phyloP scores from a whole-genome alignment of 2,888 invertebrate species.

The Chymomyza caudatula region DNA sequence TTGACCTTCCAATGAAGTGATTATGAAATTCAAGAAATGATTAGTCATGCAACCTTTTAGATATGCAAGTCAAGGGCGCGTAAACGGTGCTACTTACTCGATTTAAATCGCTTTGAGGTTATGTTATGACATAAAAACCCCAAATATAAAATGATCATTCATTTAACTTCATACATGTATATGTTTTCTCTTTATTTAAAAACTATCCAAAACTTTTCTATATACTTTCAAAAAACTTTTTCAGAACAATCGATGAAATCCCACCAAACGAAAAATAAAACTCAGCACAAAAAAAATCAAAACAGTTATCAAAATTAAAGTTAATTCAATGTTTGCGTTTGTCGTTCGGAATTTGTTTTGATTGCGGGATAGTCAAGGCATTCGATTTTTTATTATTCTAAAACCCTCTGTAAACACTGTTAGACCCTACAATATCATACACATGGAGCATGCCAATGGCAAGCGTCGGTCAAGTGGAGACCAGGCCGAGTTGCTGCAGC shows the following conservation, averaged over 20 bases:
- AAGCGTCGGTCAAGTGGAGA: slow-evolving; percentile 35
- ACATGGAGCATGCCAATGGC: slow-evolving; percentile 59
- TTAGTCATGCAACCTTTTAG: too few species aligned
- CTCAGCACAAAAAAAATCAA: slow-evolving; percentile 2
- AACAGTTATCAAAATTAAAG: neutral
- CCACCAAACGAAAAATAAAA: slow-evolving; percentile 38
- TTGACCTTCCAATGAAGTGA: too few species aligned
- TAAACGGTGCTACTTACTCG: too few species aligned
- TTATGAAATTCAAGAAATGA: too few species aligned
- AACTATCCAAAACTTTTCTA: neutral
- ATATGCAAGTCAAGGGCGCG: too few species aligned
- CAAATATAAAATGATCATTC: too few species aligned
- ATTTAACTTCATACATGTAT: too few species aligned
- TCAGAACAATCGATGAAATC: slow-evolving; percentile 45
- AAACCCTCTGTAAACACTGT: neutral
- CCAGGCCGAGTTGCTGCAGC: slow-evolving; percentile 23
- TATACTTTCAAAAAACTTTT: slow-evolving; percentile 2
- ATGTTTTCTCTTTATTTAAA: too few species aligned
- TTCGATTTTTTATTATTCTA: neutral
- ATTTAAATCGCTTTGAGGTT: too few species aligned
- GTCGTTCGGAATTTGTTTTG: slow-evolving; percentile 52
- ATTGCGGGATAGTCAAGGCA: slow-evolving; percentile 26
- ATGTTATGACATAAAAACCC: too few species aligned
- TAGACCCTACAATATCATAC: neutral
- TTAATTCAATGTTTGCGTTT: slow-evolving; percentile 29